These are phyloP conservation scores for Ormia ochracea DNA, from an alignment of 2,888 invertebrate genomes.

Conservation along the genomic window DNA sequence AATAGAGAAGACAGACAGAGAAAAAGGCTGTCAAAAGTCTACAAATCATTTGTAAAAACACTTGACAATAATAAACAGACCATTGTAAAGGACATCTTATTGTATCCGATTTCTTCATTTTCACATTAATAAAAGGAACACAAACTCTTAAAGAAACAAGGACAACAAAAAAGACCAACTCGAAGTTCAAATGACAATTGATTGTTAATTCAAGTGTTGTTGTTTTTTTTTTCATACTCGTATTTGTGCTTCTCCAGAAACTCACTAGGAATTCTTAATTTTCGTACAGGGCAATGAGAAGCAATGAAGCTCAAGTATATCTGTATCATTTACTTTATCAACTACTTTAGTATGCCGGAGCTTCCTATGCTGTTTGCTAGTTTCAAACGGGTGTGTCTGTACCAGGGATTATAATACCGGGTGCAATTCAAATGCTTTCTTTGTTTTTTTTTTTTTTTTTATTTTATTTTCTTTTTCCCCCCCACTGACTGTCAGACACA, in stretches of 20 bases:
- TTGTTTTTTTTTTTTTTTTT: not conserved
- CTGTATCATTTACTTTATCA: slow-evolving; percentile 58
- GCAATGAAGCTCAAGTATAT: slow-evolving; percentile 53
- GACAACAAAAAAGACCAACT: slow-evolving; percentile 54
- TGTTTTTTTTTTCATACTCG: slow-evolving; percentile 6
- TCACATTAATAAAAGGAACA: slow-evolving; percentile 41
- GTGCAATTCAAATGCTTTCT: slow-evolving; percentile 16
- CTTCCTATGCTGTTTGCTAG: slow-evolving; percentile 28
- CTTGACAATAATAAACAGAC: slow-evolving; percentile 65
- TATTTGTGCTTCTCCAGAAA: slow-evolving; percentile 23
- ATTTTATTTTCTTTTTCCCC: not conserved
- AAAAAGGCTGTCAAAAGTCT: slow-evolving; percentile 62
- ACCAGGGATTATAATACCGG: slow-evolving; percentile 53
- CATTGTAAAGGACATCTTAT: slow-evolving; percentile 56
- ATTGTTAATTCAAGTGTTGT: slow-evolving; percentile 62
- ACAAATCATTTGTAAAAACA: slow-evolving; percentile 65
- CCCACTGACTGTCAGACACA: slow-evolving; percentile 67
- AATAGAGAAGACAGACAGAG: not conserved
- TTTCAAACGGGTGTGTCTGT: slow-evolving; percentile 54
- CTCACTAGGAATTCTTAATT: slow-evolving; percentile 64
- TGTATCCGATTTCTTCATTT: slow-evolving; percentile 64
- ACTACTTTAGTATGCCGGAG: slow-evolving; percentile 33
- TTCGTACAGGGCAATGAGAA: slow-evolving; percentile 22
- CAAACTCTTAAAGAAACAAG: slow-evolving; percentile 19
- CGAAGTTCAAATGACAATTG: slow-evolving; percentile 63